A percentile compares a stretch with the other conserved stretches of the same genome.
These are phyloP conservation scores for Megaptera novaeangliae DNA, from an alignment of 2,113 vertebrate genomes.

Conservation along the genomic window DNA sequence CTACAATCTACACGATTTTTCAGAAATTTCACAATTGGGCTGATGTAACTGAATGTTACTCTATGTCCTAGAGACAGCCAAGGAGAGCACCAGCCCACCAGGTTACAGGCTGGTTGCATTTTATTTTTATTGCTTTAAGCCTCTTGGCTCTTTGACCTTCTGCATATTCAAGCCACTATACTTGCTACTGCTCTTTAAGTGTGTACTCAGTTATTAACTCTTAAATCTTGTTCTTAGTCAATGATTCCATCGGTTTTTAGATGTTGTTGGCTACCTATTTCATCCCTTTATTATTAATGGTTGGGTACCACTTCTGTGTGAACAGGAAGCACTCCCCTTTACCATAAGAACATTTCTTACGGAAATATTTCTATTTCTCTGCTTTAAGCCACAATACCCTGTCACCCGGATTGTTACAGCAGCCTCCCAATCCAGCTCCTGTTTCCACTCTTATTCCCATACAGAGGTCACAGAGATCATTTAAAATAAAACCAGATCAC, in stretches of 20 bases:
- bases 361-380: background rate
- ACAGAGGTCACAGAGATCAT: background rate
- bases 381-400: background rate
- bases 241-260: background rate
- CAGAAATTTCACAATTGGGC: background rate
- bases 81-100: background rate
- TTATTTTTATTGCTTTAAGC: background rate
- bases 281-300: background rate
- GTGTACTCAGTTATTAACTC: background rate
- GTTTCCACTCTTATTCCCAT: background rate
- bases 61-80: background rate
- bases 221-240: background rate
- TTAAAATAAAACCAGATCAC: background rate
- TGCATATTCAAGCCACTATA: background rate
- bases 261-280: background rate
- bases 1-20: background rate
- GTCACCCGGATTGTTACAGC: background rate
- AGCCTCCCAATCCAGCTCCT: background rate
- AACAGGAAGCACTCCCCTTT: background rate
- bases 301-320: background rate
- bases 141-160: background rate
- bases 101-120: background rate
- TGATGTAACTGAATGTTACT: background rate
- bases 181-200: background rate
- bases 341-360: background rate